Conservation (phyloP, 1,140 invertebrate genomes). For the Diploscapter pachys region DNA sequence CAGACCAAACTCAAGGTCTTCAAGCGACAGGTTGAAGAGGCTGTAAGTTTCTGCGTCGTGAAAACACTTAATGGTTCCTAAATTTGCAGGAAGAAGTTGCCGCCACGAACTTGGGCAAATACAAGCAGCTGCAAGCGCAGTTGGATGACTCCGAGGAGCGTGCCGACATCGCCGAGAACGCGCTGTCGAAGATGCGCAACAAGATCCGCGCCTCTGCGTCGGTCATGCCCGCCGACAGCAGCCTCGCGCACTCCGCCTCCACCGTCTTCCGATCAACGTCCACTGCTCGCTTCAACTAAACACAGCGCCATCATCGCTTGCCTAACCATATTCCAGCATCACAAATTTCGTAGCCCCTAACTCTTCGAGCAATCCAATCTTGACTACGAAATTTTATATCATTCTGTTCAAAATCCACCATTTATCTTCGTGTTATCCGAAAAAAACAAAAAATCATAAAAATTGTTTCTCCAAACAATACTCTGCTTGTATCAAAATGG, state of each 20-base stretch:
- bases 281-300: too few species aligned
- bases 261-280: too few species aligned
- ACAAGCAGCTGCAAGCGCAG: constrained; percentile 86
- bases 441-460: too few species aligned
- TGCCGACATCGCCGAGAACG: constrained; percentile 91
- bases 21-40: constrained; percentile 99
- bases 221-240: constrained; percentile 46
- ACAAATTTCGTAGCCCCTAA: too few species aligned
- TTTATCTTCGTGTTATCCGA: too few species aligned
- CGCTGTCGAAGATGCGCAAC: constrained; percentile 92
- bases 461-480: too few species aligned
- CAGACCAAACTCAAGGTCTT: constrained; percentile 99
- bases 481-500: too few species aligned
- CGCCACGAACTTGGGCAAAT: constrained; percentile 96
- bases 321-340: too few species aligned
- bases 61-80: background rate
- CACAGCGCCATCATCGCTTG: too few species aligned
- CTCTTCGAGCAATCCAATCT: too few species aligned
- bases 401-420: too few species aligned
- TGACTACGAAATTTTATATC: too few species aligned
- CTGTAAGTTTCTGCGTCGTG: constrained; percentile 64
- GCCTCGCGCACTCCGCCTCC: constrained; percentile 38
- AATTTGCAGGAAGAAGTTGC: constrained; percentile 82
- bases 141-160: constrained; percentile 81
- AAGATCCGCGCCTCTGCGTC: constrained; percentile 82